A percentile compares a stretch with the other conserved stretches of the same genome.
Conservation (phyloP, 2,888 invertebrate genomes). For the Isotomurus palustris region DNA sequence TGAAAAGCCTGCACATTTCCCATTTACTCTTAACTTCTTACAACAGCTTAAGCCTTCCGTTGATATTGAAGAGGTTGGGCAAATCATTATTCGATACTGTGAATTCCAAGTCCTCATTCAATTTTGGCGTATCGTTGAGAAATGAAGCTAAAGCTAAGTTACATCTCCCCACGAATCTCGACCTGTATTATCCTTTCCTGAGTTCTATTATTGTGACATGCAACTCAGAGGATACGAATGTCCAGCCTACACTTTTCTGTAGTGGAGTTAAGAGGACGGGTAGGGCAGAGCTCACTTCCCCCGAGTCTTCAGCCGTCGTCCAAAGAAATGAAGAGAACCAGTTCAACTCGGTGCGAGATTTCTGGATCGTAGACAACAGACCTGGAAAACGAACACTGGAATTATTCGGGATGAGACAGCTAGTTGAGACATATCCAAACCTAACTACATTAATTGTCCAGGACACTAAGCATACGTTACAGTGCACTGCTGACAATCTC, state of each 20-base stretch:
- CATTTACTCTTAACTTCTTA: slow-evolving; percentile 6
- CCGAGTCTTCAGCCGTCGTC: too few species aligned
- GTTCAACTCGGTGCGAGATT: too few species aligned
- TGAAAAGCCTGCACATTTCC: background rate
- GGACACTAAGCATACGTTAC: background rate
- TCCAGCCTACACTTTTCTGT: background rate
- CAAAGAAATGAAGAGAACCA: too few species aligned
- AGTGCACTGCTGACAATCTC: background rate
- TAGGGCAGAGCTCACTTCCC: too few species aligned
- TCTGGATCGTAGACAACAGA: slow-evolving; percentile 11
- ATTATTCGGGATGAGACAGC: slow-evolving; percentile 2
- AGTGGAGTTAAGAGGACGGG: background rate
- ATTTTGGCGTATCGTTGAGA: slow-evolving; percentile 1
- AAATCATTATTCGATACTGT: background rate
- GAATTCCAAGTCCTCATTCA: background rate
- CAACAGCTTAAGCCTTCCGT: slow-evolving; percentile 1
- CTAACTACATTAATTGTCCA: slow-evolving; percentile 6
- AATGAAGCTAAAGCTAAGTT: background rate
- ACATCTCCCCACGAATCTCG: slow-evolving; percentile 4
- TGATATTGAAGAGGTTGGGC: background rate
- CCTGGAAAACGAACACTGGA: background rate
- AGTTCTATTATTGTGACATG: slow-evolving; percentile 4
- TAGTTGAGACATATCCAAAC: slow-evolving; percentile 9
- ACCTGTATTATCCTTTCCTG: background rate
- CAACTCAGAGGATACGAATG: background rate